phyloP scores from a whole-genome alignment of 1,140 invertebrate genomes.

The Cryptotermes secundus region DNA sequence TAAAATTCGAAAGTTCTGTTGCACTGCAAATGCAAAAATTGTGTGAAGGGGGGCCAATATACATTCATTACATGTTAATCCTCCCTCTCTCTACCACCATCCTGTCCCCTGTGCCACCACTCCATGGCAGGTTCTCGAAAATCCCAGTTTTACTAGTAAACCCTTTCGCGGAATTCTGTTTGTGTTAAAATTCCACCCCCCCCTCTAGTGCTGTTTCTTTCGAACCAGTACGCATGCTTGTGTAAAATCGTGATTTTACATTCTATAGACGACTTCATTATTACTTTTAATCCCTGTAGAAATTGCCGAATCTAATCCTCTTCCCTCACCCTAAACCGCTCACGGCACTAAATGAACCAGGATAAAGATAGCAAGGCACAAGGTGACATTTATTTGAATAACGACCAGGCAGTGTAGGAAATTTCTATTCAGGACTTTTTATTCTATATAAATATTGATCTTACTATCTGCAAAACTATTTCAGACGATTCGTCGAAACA shows the following conservation, averaged over 20 bases:
- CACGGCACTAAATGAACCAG: neutral
- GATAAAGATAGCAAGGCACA: neutral
- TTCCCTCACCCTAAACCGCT: neutral
- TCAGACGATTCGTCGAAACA: neutral
- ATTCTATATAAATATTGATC: neutral
- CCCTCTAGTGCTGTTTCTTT: neutral
- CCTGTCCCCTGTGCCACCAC: neutral
- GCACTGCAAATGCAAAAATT: neutral
- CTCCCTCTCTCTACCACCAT: neutral
- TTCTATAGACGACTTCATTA: neutral
- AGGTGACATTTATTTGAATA: neutral
- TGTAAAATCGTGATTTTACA: neutral
- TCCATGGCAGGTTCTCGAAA: neutral
- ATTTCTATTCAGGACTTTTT: neutral
- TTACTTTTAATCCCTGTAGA: conserved; percentile 7
- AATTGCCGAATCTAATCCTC: neutral
- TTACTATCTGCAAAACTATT: neutral
- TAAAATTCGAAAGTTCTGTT: neutral
- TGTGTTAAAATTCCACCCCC: neutral
- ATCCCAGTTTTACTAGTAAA: conserved; percentile 9
- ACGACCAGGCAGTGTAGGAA: neutral
- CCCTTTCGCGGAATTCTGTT: neutral
- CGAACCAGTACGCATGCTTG: neutral
- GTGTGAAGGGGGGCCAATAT: neutral
- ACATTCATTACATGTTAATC: conserved; percentile 4